These are phyloP conservation scores for Ceratotherium simum DNA, from an alignment of 2,113 vertebrate genomes.

Conservation along the genomic window DNA sequence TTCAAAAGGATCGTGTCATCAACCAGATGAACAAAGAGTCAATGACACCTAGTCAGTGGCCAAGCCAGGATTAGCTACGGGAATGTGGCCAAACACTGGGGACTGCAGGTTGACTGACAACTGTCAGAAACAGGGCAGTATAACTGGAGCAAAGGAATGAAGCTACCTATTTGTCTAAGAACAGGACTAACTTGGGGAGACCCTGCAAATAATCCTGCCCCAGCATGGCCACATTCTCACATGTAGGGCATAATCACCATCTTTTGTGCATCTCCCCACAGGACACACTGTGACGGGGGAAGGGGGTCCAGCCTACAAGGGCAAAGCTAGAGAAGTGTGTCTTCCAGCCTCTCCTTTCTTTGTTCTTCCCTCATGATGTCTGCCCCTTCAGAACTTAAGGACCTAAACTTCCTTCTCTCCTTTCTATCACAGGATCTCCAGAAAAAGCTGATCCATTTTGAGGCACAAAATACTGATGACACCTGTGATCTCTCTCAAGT, in stretches of 20 bases:
- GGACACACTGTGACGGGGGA: background rate
- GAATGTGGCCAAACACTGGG: background rate
- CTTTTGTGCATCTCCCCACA: background rate
- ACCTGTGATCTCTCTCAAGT: background rate
- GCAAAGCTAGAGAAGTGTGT: background rate
- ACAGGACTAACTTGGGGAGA: background rate
- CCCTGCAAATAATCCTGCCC: background rate
- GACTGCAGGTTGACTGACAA: background rate
- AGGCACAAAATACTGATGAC: background rate
- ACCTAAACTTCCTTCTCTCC: background rate
- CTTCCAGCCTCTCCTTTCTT: background rate
- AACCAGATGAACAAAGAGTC: background rate
- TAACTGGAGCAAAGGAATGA: background rate
- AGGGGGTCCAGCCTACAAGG: background rate
- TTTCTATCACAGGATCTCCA: background rate
- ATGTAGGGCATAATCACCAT: background rate
- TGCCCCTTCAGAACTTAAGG: background rate
- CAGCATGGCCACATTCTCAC: background rate
- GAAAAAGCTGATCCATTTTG: background rate
- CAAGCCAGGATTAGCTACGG: background rate
- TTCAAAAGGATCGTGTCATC: background rate
- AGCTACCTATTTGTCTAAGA: background rate
- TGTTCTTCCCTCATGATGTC: background rate
- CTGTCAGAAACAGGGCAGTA: background rate
- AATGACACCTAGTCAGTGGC: background rate